phyloP scores from a whole-genome alignment of 1,140 invertebrate genomes.

The Phymorhynchus buccinoides region DNA sequence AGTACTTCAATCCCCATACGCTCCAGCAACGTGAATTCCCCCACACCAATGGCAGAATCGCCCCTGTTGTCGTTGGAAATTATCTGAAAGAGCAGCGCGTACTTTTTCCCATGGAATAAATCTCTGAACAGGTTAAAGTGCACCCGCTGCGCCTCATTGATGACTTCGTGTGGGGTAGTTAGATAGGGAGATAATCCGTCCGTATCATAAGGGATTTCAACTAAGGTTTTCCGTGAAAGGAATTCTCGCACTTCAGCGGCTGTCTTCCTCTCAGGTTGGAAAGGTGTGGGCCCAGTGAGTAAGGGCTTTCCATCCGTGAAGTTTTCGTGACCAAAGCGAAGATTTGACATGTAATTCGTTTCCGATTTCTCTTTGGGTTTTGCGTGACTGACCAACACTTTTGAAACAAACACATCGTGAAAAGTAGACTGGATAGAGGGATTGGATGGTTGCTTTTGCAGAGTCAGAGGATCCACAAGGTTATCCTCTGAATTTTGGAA shows the following conservation, averaged over 20 bases:
- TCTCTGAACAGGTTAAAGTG: slow-evolving; percentile 38
- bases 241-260: neutral
- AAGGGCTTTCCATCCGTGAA: neutral
- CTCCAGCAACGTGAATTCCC: slow-evolving; percentile 42
- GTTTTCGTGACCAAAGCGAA: neutral
- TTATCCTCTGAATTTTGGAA: no score
- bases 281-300: neutral
- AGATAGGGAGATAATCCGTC: slow-evolving; percentile 33
- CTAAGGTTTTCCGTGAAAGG: neutral
- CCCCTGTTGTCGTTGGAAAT: slow-evolving; percentile 50
- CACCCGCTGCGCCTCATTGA: slow-evolving; percentile 46
- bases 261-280: neutral
- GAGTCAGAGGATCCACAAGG: no score
- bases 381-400: neutral
- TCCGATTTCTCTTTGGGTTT: neutral
- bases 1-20: slow-evolving; percentile 40
- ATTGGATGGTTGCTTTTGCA: no score
- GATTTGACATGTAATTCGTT: neutral
- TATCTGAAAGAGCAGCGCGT: slow-evolving; percentile 50
- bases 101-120: slow-evolving; percentile 23
- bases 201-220: slow-evolving; percentile 27
- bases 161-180: slow-evolving; percentile 32
- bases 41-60: slow-evolving; percentile 50
- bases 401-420: neutral
- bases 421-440: no score